These are phyloP conservation scores for Tortrix viridana DNA, from an alignment of 2,888 invertebrate species.

Conservation along the genomic window DNA sequence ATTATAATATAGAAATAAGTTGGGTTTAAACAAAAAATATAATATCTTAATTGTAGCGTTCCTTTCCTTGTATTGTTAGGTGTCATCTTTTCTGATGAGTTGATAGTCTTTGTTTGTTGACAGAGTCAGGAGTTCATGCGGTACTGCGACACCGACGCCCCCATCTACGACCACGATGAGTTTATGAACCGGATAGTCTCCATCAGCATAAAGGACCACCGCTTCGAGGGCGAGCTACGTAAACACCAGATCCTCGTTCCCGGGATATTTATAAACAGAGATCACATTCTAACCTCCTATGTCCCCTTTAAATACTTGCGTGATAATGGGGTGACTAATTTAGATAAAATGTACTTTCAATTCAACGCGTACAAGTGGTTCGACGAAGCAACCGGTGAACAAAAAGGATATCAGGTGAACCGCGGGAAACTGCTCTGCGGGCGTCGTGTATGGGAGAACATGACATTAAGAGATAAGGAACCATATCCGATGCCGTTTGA, in stretches of 20 bases:
- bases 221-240: neutral
- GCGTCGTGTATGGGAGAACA: neutral
- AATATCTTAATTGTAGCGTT: no score
- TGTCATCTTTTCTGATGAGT: no score
- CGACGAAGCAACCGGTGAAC: rapidly evolving
- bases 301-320: neutral
- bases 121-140: neutral
- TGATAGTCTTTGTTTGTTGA: neutral
- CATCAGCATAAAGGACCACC: neutral
- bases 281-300: neutral
- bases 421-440: neutral
- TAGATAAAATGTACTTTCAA: neutral
- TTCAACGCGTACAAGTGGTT: neutral
- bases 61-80: no score
- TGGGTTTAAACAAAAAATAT: no score
- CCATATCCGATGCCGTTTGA: neutral
- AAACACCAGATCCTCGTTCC: no score
- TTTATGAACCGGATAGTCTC: neutral
- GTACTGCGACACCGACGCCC: neutral
- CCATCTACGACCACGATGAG: neutral
- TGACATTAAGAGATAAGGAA: neutral
- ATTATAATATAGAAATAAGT: no score
- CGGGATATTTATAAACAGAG: neutral
- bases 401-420: neutral
- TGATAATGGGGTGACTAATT: neutral